Base-by-base conservation (phyloP, 1,140 invertebrate species). In the Theocolax elegans region DNA sequence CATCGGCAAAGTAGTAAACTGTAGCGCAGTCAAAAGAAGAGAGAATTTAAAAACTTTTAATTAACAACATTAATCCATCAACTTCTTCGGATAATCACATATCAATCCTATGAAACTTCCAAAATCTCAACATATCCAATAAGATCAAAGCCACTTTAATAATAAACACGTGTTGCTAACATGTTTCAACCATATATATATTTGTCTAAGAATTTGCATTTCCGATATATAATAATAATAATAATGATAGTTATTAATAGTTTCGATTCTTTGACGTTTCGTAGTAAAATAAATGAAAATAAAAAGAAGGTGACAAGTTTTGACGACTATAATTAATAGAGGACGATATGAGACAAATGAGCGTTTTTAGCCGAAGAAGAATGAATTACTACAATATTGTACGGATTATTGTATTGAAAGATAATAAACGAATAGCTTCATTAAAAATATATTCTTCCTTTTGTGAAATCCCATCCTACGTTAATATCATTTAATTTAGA, bases 161-260 rank as follows among this genome's bases (percentile, higher is more conserved):
- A 44, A 44, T 17, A 44, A 44, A 3, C 12, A 44, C 7, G 12
- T 17, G 15, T 6, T 15, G 12, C 15, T 44, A 44, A 15, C 7
- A 15, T 8, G n/a, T 44, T 44, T 44, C 15, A 13, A 35, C 31
- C 4, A 35, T 6, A 6, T 6, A 35, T 6, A 35, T 6, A 35
- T 79, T 77, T 80, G 72, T 78, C 75, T 77, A 78, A 75, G 53
- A 74, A 60, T 76, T 78, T 80, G 76, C 73, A 77, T 72, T 71
- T 67, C 48, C 19, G 46, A 56, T 13, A 46, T 17, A 46, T 3
- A 13, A 10, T 6, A 17, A 25, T 21, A 49, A 49, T 15, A 59
- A 60, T n/a, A n/a, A n/a, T n/a, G n/a, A n/a, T n/a, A n/a, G n/a
- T n/a, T n/a, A n/a, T n/a, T n/a, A n/a, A n/a, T 48, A 31, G n/a